Evolutionary conservation across 2,888 invertebrate species (phyloP), one percentile per base, ranked within the genome.

Genomic region (Heliothis peltigera): DNA sequence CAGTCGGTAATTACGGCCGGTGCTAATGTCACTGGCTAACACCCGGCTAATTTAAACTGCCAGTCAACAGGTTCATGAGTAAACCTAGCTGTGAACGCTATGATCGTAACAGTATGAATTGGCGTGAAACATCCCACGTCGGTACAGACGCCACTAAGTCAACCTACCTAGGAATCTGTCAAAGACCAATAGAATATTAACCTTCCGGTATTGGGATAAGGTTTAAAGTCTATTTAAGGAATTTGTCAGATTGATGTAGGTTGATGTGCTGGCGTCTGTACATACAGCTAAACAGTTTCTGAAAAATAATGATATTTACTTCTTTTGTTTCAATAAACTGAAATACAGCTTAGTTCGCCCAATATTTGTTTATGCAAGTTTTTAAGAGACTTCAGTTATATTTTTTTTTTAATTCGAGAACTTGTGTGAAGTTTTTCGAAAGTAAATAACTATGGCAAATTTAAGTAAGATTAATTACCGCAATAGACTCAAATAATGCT

Each of bases 1-100:
- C 92, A 91, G 79, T 70, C 79, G 82, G 87, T 89, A 91, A 92
- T 92, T 92, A 91, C 86, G 80, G 75, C 69, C 80, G 76, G 82
- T 81, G 86, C 84, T 89, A 91, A 90, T 91, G 89, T 88, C 86
- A 87, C 79, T 84, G 56, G 51, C 60, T 70, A 85, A 87, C 85
- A 86, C 84, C 79, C 72, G 67, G 64, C 77, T 82, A 78, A 83
- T 87, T 85, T 81, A 67, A 80, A 77, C 71, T 70, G 72, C 60
- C 63, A 68, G 62, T 70, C 61, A 75, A 77, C 79, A 74, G 68
- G 76, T 80, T 60, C 55, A 66, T n/a, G 56, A 61, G 70, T 59
- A 62, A 62, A 70, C 42, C 57, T 66, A 65, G 56, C 51, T 64
- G 42, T 32, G 10, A 32, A 32, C 12, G 47, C 25, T 48, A 35